Percentiles rank a stretch among this genome's conserved stretches.
These are phyloP conservation scores for Galagoides demidoff DNA, from an alignment of 2,797 vertebrate genomes.

Conservation along the genomic window DNA sequence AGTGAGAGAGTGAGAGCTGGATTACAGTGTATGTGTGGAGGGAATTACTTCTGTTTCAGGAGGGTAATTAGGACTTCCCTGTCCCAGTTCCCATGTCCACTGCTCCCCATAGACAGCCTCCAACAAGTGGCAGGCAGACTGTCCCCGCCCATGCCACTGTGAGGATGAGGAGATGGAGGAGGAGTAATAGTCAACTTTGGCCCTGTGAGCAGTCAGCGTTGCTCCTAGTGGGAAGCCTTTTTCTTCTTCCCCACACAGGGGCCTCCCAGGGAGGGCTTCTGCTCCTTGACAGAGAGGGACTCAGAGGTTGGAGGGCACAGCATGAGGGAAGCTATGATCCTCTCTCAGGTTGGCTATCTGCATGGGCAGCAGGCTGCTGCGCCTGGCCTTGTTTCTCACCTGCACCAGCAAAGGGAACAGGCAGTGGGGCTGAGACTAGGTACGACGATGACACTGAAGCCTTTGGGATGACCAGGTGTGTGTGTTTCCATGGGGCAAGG, in stretches of 20 bases:
- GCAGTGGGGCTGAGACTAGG: background rate
- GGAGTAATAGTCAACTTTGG: background rate
- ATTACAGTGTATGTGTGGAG: background rate
- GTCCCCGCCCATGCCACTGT: background rate
- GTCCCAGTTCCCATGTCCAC: background rate
- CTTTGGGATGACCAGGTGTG: background rate
- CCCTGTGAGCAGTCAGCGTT: background rate
- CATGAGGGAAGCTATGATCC: too few species aligned
- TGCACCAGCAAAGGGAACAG: background rate
- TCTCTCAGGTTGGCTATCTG: background rate
- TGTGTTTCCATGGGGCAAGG: background rate
- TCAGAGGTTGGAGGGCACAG: background rate
- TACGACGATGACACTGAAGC: accelerated
- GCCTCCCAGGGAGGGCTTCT: background rate
- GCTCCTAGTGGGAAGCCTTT: background rate
- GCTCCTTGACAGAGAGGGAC: background rate
- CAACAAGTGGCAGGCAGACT: background rate
- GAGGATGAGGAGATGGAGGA: background rate
- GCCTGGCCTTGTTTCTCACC: background rate
- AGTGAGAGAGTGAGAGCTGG: background rate
- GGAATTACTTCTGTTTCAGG: background rate
- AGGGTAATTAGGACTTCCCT: background rate
- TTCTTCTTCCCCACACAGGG: background rate
- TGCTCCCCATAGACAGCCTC: background rate
- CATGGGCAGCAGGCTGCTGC: background rate